Conservation (phyloP, 2,113 vertebrate species). For the Potamarius usumacintae region DNA sequence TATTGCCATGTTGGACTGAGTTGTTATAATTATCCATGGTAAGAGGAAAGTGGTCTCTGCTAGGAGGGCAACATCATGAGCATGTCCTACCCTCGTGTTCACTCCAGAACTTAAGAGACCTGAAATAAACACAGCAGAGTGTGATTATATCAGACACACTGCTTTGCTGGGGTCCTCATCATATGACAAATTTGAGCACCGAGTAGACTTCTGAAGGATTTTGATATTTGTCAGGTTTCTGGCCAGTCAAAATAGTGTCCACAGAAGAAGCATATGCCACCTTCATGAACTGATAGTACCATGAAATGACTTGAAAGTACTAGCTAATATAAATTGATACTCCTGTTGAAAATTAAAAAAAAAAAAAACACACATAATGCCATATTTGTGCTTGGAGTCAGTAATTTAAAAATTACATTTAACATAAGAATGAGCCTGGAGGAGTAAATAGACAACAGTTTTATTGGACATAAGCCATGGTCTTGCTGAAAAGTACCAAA, state of each 20-base stretch:
- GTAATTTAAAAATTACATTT: neutral
- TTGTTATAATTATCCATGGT: constrained; percentile 28
- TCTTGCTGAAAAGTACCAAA: constrained; percentile 36
- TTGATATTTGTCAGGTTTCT: neutral
- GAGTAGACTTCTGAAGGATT: neutral
- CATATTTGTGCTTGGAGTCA: neutral
- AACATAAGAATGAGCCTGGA: neutral
- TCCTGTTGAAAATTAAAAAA: neutral
- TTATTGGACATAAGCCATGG: constrained; percentile 7
- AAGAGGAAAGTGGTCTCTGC: constrained; percentile 19
- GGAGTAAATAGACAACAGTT: constrained; percentile 29
- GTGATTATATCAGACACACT: neutral
- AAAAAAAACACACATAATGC: neutral
- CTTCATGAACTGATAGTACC: neutral
- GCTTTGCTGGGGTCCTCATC: neutral
- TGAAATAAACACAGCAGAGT: constrained; percentile 5
- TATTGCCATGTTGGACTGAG: constrained; percentile 31
- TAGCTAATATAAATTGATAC: neutral
- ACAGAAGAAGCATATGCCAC: neutral
- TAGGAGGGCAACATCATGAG: constrained; percentile 1
- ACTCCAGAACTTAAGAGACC: constrained; percentile 14
- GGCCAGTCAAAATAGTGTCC: neutral
- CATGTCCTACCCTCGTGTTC: constrained; percentile 1
- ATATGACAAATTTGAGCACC: neutral
- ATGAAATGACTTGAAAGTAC: neutral